Evolutionary conservation across 2,113 vertebrate genomes (phyloP).

Genomic region (Takifugu flavidus): DNA sequence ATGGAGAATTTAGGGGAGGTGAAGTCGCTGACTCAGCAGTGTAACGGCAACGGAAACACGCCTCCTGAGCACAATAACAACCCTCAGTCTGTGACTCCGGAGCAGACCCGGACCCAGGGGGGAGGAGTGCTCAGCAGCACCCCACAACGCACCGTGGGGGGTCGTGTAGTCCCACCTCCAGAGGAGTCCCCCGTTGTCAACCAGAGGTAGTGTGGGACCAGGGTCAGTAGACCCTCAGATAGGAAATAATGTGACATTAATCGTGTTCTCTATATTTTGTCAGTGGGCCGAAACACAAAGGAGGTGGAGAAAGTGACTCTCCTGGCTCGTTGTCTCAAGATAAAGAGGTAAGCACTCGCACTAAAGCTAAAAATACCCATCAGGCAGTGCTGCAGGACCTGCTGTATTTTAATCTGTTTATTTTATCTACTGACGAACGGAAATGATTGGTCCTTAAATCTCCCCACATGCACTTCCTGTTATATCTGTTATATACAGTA

Average conservation of each 20-base stretch:
- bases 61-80: slow-evolving; percentile 62
- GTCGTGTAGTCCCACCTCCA: slow-evolving; percentile 68
- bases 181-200: slow-evolving; percentile 83
- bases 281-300: slow-evolving; percentile 56
- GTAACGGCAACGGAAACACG: slow-evolving; percentile 72
- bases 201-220: slow-evolving; percentile 66
- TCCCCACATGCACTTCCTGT: too few species aligned
- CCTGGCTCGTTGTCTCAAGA: slow-evolving; percentile 46
- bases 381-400: too few species aligned
- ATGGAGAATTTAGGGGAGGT: slow-evolving; percentile 91
- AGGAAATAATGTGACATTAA: neutral
- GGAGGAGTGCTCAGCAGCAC: slow-evolving; percentile 82
- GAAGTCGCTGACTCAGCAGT: slow-evolving; percentile 82
- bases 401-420: too few species aligned
- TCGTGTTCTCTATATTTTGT: neutral
- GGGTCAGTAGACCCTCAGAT: neutral
- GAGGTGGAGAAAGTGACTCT: slow-evolving; percentile 36
- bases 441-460: too few species aligned
- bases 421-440: too few species aligned
- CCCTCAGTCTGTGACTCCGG: slow-evolving; percentile 58
- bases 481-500: too few species aligned
- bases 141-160: slow-evolving; percentile 74
- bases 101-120: slow-evolving; percentile 64
- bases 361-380: neutral
- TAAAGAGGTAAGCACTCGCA: slow-evolving; percentile 53